Conservation (phyloP, 2,797 vertebrate genomes). For the Phoeniculus purpureus region DNA sequence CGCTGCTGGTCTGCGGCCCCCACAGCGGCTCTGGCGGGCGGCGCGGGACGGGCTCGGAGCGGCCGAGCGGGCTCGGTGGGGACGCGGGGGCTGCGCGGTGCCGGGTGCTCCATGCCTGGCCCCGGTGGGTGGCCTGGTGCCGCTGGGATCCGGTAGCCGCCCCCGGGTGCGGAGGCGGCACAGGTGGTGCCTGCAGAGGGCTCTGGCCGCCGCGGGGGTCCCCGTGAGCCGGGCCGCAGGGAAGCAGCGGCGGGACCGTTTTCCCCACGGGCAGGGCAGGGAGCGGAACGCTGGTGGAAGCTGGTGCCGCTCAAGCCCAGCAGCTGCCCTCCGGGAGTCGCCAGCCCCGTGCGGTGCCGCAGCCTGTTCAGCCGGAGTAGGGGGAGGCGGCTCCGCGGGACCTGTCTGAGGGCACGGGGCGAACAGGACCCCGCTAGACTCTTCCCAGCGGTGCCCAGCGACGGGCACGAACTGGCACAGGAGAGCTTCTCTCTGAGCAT, state of each 20-base stretch:
- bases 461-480: accelerated
- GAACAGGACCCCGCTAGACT: background rate
- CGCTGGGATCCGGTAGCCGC: background rate
- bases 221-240: background rate
- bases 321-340: background rate
- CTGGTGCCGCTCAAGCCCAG: background rate
- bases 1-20: no score
- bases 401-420: background rate
- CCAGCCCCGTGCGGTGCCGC: background rate
- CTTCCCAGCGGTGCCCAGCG: background rate
- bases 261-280: background rate
- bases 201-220: no score
- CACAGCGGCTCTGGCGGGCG: no score
- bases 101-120: no score
- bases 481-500: accelerated
- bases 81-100: no score
- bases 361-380: no score
- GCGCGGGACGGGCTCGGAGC: background rate
- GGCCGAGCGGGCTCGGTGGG: background rate
- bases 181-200: background rate
- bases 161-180: background rate
- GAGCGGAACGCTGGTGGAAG: background rate
- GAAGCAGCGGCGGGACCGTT: background rate
- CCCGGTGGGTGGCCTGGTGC: background rate
- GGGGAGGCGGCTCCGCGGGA: no score